Evolutionary conservation across 2,797 vertebrate genomes (phyloP).

Genomic region (Rhodeus uyekii): DNA sequence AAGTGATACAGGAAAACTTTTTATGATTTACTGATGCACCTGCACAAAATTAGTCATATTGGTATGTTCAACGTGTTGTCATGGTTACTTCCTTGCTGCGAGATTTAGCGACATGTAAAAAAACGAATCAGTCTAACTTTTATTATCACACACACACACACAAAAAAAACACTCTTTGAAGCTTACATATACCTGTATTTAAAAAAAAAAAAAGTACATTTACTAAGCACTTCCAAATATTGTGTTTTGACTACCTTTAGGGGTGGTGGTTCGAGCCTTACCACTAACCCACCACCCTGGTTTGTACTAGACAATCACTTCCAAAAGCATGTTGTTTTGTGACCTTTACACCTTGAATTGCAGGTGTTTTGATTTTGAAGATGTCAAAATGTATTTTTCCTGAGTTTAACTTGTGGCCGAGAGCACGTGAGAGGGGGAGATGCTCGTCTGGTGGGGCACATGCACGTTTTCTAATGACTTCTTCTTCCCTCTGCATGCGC

Average conservation of each 20-base stretch:
- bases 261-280: neutral
- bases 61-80: neutral
- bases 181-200: neutral
- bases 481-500: constrained; percentile 71
- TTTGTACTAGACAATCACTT: constrained; percentile 48
- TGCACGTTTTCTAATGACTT: constrained; percentile 65
- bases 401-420: constrained; percentile 29
- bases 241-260: neutral
- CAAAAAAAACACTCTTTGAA: neutral
- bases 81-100: neutral
- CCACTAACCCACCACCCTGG: neutral
- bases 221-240: neutral
- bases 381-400: constrained; percentile 40
- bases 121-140: neutral
- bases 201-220: neutral
- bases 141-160: neutral
- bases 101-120: neutral
- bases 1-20: neutral
- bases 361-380: constrained; percentile 29
- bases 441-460: constrained; percentile 48
- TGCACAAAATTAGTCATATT: too few species aligned
- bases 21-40: neutral
- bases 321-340: constrained; percentile 65
- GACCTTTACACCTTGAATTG: constrained; percentile 44
- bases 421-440: constrained; percentile 46